Conservation (phyloP, 2,797 vertebrate species). For the Aplochiton taeniatus region DNA sequence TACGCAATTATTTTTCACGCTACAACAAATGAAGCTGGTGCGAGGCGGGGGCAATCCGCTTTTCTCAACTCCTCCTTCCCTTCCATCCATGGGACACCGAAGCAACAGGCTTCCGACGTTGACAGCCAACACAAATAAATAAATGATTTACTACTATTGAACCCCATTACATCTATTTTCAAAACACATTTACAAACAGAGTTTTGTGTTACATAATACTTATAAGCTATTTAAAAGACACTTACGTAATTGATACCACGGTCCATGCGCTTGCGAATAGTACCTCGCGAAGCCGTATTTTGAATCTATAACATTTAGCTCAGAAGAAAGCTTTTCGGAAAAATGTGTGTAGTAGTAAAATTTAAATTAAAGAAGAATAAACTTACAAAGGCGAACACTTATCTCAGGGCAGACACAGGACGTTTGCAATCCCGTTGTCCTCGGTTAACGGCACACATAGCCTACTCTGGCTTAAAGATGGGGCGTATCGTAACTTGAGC, state of each 20-base stretch:
- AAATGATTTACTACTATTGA: neutral
- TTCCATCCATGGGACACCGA: conserved; percentile 49
- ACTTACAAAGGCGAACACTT: conserved; percentile 66
- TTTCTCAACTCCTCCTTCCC: conserved; percentile 70
- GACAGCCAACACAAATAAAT: conserved; percentile 24
- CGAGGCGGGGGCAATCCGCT: conserved; percentile 71
- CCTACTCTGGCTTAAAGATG: conserved; percentile 72
- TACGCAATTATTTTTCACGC: conserved; percentile 5
- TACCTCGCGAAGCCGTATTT: too few relatives aligned
- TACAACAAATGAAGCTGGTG: conserved; percentile 10
- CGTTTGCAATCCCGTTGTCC: conserved; percentile 36
- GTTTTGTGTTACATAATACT: too few relatives aligned
- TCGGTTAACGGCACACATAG: conserved; percentile 68
- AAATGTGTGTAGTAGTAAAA: neutral
- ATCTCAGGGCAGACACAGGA: conserved; percentile 11
- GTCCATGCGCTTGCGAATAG: too few relatives aligned
- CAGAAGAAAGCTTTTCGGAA: too few relatives aligned
- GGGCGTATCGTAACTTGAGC: conserved; percentile 77
- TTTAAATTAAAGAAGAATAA: neutral
- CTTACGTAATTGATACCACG: too few relatives aligned
- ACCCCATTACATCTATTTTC: too few relatives aligned
- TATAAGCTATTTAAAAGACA: too few relatives aligned
- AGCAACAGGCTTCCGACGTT: conserved; percentile 74
- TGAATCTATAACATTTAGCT: too few relatives aligned
- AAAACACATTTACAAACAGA: too few relatives aligned